Evolutionary conservation across 2,888 invertebrate genomes (phyloP), one percentile per base, ranked within the genome.

Genomic region (Bombyx huttoni): DNA sequence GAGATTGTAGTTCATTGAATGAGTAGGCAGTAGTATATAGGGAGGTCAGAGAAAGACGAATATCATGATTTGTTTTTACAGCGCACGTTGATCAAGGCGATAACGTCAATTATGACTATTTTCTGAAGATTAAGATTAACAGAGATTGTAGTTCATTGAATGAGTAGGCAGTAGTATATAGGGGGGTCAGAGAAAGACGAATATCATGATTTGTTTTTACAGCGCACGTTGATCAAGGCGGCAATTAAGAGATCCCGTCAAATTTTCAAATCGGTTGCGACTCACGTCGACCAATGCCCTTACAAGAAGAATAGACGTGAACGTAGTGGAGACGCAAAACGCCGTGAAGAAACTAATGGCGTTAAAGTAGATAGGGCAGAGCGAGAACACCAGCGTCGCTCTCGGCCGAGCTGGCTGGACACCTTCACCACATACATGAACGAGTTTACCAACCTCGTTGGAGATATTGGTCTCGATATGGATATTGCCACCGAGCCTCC

Each of bases 401-500:
- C 71, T 45, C 70, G 75, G 48, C 52, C 52, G 52, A 80, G 85
- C 57, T 90, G 90, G 90, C 64, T 90, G 6, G 85, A 90, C 1
- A 80, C 80, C 34, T 81, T 90, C 53, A 65, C 81, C 7, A 78
- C 76, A 8, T 89, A 89, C 60, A 77, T 90, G 71, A 89, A 90
- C 56, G 89, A 90, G 60, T 90, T 89, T 70, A 81, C 89, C 8
- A 87, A 89, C 60, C 70, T 90, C 0, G 85, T 89, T 0, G 88
- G 85, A 1, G 85, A 88, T 55, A 63, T 79, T 10, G 74, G 74
- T 54, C 55, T 64, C 50, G 54, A 70, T 52, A 48, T 53, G 7
- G 62, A 68, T 2, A 55, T 61, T n/a, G 55, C 58, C 47, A 52
- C 56, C 5, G 55, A 60, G 34, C 53, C 57, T 48, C 49, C 67